Conservation (phyloP, 2,797 vertebrate species). For the Rhincodon typus region DNA sequence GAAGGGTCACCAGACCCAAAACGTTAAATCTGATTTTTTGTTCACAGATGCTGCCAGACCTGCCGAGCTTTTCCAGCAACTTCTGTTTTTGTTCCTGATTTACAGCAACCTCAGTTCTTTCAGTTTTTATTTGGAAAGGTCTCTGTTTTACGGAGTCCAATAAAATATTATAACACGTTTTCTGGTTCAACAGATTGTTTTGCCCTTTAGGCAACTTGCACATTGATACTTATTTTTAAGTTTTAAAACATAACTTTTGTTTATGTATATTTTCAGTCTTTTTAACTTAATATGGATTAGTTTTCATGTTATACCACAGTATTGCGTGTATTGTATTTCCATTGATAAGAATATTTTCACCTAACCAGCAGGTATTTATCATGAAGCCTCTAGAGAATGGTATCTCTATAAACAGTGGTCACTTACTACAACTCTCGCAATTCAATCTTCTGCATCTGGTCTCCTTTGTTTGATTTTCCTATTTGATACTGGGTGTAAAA, state of each 20-base stretch:
- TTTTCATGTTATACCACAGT: neutral
- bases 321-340: neutral
- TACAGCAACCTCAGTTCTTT: too few relatives aligned
- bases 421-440: neutral
- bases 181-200: neutral
- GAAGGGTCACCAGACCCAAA: too few relatives aligned
- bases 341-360: neutral
- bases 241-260: too few relatives aligned
- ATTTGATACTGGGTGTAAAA: neutral
- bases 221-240: neutral
- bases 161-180: neutral
- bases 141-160: too few relatives aligned
- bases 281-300: neutral
- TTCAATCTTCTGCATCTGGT: neutral
- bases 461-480: neutral
- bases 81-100: too few relatives aligned
- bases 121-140: too few relatives aligned
- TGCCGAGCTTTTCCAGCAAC: too few relatives aligned
- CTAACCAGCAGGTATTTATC: neutral
- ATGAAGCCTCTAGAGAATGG: neutral
- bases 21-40: too few relatives aligned
- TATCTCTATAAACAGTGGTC: neutral
- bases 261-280: neutral
- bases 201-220: neutral
- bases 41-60: too few relatives aligned